Conservation (phyloP, 1,140 invertebrate species). For the Ridgeia piscesae region DNA sequence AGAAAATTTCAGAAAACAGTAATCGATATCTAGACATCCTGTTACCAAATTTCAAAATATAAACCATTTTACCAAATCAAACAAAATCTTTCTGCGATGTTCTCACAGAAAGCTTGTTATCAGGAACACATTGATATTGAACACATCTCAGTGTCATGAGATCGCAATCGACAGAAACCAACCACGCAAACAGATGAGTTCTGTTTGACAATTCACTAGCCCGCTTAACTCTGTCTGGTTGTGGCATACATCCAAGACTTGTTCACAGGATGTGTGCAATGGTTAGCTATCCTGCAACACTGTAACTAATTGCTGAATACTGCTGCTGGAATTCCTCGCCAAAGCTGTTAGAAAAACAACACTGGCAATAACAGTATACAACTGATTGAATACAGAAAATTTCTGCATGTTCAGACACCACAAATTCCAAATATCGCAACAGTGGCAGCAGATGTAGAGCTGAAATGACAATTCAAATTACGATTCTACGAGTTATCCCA, state of each 20-base stretch:
- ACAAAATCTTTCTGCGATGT: neutral
- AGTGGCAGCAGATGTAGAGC: neutral
- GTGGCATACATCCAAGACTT: neutral
- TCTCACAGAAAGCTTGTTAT: neutral
- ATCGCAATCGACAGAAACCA: neutral
- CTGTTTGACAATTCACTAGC: neutral
- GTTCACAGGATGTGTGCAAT: neutral
- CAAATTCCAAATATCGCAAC: neutral
- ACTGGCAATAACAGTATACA: neutral
- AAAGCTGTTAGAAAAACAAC: neutral
- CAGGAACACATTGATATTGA: neutral
- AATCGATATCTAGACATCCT: neutral
- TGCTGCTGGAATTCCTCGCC: neutral
- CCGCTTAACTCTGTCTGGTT: neutral
- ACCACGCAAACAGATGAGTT: neutral
- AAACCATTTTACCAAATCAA: neutral
- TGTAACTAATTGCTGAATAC: neutral
- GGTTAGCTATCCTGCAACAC: neutral
- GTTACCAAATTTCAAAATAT: neutral
- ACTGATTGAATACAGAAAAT: neutral
- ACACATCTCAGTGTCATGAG: neutral
- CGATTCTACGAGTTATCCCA: neutral
- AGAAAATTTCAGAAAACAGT: neutral
- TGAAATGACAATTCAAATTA: neutral
- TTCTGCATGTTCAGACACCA: neutral